A percentile compares a stretch with the other conserved stretches of the same genome.
Evolutionary conservation across 2,113 vertebrate genomes (phyloP).

Genomic region (Rhabdornis inornatus): DNA sequence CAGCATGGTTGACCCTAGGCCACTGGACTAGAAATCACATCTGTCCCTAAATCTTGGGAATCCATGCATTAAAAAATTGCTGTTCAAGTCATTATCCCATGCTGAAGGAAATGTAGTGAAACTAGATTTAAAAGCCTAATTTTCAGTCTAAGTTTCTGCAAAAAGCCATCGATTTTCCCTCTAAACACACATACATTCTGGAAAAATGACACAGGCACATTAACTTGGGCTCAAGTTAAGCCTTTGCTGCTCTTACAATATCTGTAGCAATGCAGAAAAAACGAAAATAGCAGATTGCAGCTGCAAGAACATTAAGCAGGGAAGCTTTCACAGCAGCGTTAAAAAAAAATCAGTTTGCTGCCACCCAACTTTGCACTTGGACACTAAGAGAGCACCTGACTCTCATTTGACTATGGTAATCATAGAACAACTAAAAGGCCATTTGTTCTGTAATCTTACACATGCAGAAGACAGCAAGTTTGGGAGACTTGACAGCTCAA

Average conservation of each 20-base stretch:
- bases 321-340: neutral
- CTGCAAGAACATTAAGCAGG: neutral
- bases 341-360: neutral
- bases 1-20: neutral
- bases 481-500: conserved; percentile 39
- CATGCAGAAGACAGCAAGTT: conserved; percentile 12
- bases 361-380: neutral
- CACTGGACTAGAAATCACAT: neutral
- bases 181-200: neutral
- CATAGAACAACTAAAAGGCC: conserved; percentile 6
- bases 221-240: neutral
- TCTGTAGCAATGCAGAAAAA: neutral
- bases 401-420: conserved; percentile 15
- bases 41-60: neutral
- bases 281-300: neutral
- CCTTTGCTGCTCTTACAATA: neutral
- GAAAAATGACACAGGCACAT: neutral
- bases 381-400: conserved; percentile 29
- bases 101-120: neutral
- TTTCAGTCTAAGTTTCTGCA: neutral
- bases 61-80: neutral
- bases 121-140: neutral
- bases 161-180: neutral
- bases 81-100: neutral
- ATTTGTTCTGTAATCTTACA: conserved; percentile 31